These are phyloP conservation scores for Yponomeuta sedellus DNA, from an alignment of 2,888 invertebrate genomes.

Conservation along the genomic window DNA sequence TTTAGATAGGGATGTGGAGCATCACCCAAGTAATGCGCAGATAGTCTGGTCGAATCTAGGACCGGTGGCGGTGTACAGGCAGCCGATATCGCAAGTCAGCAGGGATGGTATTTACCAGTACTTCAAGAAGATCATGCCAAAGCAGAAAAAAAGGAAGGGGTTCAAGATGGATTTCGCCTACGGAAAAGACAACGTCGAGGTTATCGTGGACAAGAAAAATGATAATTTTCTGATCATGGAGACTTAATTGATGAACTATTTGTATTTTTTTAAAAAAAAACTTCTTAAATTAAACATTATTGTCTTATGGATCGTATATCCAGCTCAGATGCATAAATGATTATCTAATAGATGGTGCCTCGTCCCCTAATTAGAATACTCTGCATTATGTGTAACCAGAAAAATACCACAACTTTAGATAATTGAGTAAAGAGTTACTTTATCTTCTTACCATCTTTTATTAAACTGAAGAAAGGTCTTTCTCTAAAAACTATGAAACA, in stretches of 20 bases:
- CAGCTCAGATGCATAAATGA: too few relatives aligned
- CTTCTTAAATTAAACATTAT: too few relatives aligned
- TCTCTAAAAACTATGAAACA: too few relatives aligned
- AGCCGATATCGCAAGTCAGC: slow-evolving; percentile 51
- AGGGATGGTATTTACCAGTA: slow-evolving; percentile 29
- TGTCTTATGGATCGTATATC: too few relatives aligned
- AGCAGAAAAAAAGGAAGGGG: background rate
- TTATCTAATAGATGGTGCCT: too few relatives aligned
- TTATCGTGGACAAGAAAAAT: background rate
- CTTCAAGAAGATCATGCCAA: background rate
- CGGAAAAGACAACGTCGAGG: background rate
- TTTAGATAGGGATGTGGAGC: slow-evolving; percentile 40
- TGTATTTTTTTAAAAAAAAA: too few relatives aligned
- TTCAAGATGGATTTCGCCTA: background rate
- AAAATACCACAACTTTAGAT: too few relatives aligned
- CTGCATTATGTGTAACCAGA: too few relatives aligned
- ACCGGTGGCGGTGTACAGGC: slow-evolving; percentile 48
- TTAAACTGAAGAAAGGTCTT: too few relatives aligned
- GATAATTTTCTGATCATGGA: background rate
- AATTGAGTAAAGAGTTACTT: too few relatives aligned
- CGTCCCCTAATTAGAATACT: too few relatives aligned
- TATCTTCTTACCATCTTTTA: too few relatives aligned
- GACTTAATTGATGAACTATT: background rate
- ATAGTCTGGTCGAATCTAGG: slow-evolving; percentile 47
- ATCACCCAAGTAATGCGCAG: slow-evolving; percentile 40